phyloP scores from a whole-genome alignment of 2,113 vertebrate species.

The Neofelis nebulosa region DNA sequence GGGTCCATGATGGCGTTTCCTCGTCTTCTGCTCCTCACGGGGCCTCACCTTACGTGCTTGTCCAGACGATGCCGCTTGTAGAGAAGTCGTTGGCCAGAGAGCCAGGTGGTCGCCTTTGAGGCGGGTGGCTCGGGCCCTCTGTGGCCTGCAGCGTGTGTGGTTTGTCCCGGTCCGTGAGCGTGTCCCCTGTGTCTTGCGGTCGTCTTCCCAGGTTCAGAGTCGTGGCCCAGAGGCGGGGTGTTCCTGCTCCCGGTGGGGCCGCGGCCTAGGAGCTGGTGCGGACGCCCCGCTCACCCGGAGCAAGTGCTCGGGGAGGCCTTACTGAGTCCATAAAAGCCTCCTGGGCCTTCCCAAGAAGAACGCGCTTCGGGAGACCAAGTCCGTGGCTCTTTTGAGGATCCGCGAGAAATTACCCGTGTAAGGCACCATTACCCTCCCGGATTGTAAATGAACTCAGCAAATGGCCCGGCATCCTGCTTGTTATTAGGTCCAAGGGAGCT shows the following conservation, averaged over 20 bases:
- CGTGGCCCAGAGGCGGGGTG: neutral
- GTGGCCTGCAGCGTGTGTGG: too few relatives aligned
- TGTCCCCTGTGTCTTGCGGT: neutral
- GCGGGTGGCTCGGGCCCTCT: too few relatives aligned
- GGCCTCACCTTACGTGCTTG: neutral
- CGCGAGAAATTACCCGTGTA: neutral
- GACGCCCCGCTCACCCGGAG: rapidly evolving
- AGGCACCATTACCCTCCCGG: neutral
- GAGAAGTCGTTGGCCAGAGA: too few relatives aligned
- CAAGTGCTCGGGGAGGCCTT: neutral
- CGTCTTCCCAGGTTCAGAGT: neutral
- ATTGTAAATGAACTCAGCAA: neutral
- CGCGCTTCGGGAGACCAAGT: too few relatives aligned
- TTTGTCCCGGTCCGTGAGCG: neutral
- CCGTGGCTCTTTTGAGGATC: neutral
- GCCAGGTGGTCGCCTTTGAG: too few relatives aligned
- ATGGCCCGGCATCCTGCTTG: rapidly evolving
- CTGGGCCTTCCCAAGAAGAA: neutral
- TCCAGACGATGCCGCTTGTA: neutral
- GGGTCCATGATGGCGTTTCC: neutral
- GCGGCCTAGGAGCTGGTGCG: neutral
- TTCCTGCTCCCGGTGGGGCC: neutral
- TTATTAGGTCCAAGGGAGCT: neutral
- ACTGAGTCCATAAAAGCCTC: neutral
- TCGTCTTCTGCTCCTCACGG: neutral